These are phyloP conservation scores for Ceratina japonica DNA, from an alignment of 1,140 invertebrate genomes.

Conservation along the genomic window DNA sequence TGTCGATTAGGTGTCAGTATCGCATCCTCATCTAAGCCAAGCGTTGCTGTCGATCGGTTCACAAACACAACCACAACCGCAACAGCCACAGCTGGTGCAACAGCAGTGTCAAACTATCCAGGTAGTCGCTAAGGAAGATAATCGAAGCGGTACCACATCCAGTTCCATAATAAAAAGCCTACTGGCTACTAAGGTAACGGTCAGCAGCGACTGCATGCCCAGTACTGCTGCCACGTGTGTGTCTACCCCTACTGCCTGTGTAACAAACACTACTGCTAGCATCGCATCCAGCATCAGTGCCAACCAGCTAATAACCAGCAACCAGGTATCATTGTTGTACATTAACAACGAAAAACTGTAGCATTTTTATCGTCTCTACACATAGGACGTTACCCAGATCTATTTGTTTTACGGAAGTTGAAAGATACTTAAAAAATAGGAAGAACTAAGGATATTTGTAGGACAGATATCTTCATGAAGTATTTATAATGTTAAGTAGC, in stretches of 20 bases:
- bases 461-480: too few species aligned
- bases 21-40: constrained; percentile 83
- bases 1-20: constrained; percentile 79
- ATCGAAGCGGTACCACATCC: constrained; percentile 72
- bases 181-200: constrained; percentile 90
- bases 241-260: constrained; percentile 78
- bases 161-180: constrained; percentile 91
- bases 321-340: constrained; percentile 77
- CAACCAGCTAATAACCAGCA: constrained; percentile 80
- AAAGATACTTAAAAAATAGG: background rate
- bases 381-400: background rate
- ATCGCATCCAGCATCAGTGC: constrained; percentile 80
- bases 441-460: background rate
- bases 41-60: constrained; percentile 80
- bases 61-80: constrained; percentile 62
- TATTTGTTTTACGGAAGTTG: too few species aligned
- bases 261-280: constrained; percentile 80
- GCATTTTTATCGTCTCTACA: constrained; percentile 9
- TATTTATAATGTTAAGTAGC: too few species aligned
- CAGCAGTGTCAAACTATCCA: constrained; percentile 69
- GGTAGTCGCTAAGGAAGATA: constrained; percentile 75
- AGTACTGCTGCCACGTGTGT: constrained; percentile 77
- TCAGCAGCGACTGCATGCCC: constrained; percentile 82
- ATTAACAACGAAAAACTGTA: constrained; percentile 66
- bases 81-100: constrained; percentile 55